These are phyloP conservation scores for Hemichromis elongatus DNA, from an alignment of 2,113 vertebrate species.

Conservation along the genomic window DNA sequence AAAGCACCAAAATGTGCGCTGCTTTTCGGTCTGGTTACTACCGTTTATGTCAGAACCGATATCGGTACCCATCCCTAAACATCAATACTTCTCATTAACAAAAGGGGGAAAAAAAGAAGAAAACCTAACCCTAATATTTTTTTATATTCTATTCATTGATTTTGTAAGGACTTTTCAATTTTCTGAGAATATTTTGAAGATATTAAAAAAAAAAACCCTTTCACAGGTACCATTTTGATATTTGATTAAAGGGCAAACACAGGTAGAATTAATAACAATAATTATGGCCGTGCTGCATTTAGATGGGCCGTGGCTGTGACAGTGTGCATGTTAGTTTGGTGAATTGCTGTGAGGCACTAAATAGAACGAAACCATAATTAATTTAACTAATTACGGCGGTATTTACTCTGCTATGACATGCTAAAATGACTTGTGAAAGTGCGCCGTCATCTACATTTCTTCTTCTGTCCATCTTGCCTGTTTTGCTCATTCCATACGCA, in stretches of 20 bases:
- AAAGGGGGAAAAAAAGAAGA: fast-evolving
- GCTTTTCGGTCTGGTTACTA: no score
- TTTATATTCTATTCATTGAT: not conserved
- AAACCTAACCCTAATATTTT: not conserved
- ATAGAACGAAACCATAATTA: not conserved
- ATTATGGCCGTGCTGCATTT: not conserved
- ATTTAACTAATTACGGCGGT: not conserved
- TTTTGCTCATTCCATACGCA: not conserved
- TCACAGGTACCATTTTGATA: fast-evolving
- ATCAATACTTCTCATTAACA: not conserved
- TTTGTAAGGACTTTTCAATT: not conserved
- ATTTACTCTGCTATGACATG: not conserved
- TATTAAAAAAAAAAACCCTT: not conserved
- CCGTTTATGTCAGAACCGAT: no score
- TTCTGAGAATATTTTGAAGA: not conserved
- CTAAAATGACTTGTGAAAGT: not conserved
- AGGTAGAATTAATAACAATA: not conserved
- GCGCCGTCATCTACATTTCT: not conserved
- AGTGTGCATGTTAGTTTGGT: not conserved
- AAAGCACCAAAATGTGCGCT: no score
- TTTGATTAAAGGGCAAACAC: not conserved
- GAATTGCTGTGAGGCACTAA: not conserved
- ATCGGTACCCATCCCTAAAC: no score
- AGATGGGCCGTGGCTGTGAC: not conserved
- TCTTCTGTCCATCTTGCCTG: not conserved